Conservation (phyloP, 2,888 invertebrate genomes). For the Oegoconia quadripuncta region DNA sequence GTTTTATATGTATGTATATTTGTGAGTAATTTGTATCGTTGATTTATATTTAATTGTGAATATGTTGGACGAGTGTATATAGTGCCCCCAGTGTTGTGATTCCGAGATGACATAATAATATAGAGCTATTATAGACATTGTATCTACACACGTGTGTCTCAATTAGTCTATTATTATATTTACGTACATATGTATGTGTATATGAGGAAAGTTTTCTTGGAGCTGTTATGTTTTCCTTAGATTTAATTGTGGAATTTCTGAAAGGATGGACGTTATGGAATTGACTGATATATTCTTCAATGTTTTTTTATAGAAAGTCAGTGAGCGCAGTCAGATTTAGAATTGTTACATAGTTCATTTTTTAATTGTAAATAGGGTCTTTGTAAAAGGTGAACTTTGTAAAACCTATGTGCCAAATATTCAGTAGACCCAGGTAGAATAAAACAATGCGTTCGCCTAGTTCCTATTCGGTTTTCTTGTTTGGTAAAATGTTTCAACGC, state of each 20-base stretch:
- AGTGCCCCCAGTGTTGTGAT: constrained; percentile 69
- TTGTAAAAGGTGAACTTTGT: constrained; percentile 35
- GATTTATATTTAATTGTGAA: constrained; percentile 34
- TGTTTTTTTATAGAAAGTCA: constrained; percentile 32
- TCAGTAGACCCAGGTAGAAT: constrained; percentile 56
- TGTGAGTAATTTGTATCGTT: constrained; percentile 48
- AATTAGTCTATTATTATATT: constrained; percentile 37
- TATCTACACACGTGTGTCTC: constrained; percentile 31
- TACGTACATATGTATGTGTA: constrained; percentile 29
- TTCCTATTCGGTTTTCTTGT: not conserved
- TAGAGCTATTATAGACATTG: constrained; percentile 20
- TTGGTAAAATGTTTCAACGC: no score
- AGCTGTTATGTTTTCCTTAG: constrained; percentile 41
- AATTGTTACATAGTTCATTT: constrained; percentile 16
- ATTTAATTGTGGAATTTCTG: constrained; percentile 28
- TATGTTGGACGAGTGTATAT: constrained; percentile 52
- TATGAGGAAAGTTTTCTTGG: constrained; percentile 29
- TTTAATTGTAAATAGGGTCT: constrained; percentile 4
- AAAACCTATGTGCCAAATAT: constrained; percentile 69
- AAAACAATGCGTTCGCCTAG: constrained; percentile 21
- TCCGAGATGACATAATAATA: constrained; percentile 46
- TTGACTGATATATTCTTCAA: constrained; percentile 57
- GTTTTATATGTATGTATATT: constrained; percentile 67
- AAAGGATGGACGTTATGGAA: constrained; percentile 42
- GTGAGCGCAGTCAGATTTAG: constrained; percentile 11